Evolutionary conservation across 1,140 invertebrate genomes (phyloP).

Genomic region (Pissodes strobi): DNA sequence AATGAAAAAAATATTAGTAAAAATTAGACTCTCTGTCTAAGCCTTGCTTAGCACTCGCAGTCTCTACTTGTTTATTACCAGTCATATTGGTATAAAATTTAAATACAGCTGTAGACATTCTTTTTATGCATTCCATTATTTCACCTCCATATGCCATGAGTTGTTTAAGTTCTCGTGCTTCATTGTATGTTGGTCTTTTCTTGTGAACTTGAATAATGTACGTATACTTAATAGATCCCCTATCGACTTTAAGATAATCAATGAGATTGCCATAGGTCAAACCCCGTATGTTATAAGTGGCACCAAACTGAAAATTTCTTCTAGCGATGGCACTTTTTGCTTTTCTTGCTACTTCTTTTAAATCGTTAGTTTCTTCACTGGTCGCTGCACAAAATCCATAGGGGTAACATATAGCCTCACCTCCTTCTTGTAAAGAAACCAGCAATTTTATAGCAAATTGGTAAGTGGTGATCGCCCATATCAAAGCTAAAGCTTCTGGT

Average conservation of each 20-base stretch:
- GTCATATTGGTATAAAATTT: slow-evolving; percentile 21
- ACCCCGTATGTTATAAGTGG: slow-evolving; percentile 23
- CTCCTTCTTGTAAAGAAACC: slow-evolving; percentile 34
- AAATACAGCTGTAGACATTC: slow-evolving; percentile 27
- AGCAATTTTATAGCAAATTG: slow-evolving; percentile 31
- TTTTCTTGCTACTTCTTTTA: slow-evolving; percentile 28
- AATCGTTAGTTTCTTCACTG: slow-evolving; percentile 12
- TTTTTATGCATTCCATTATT: slow-evolving; percentile 27
- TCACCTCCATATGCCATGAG: slow-evolving; percentile 30
- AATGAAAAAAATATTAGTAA: too few relatives aligned
- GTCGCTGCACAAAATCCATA: slow-evolving; percentile 22
- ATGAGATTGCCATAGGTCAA: slow-evolving; percentile 32
- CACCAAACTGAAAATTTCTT: slow-evolving; percentile 26
- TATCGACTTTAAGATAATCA: slow-evolving; percentile 33
- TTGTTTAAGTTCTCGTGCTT: slow-evolving; percentile 14
- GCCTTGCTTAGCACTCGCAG: neutral
- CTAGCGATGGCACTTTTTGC: slow-evolving; percentile 16
- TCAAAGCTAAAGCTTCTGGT: slow-evolving; percentile 23
- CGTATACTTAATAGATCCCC: slow-evolving; percentile 23
- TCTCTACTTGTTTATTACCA: slow-evolving; percentile 7
- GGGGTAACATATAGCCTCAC: slow-evolving; percentile 32
- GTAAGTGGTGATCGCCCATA: slow-evolving; percentile 10
- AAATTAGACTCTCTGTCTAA: too few relatives aligned
- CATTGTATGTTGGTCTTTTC: slow-evolving; percentile 9
- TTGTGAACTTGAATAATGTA: slow-evolving; percentile 30